phyloP scores from a whole-genome alignment of 1,140 invertebrate species.

The Pemphigus obesinymphae region DNA sequence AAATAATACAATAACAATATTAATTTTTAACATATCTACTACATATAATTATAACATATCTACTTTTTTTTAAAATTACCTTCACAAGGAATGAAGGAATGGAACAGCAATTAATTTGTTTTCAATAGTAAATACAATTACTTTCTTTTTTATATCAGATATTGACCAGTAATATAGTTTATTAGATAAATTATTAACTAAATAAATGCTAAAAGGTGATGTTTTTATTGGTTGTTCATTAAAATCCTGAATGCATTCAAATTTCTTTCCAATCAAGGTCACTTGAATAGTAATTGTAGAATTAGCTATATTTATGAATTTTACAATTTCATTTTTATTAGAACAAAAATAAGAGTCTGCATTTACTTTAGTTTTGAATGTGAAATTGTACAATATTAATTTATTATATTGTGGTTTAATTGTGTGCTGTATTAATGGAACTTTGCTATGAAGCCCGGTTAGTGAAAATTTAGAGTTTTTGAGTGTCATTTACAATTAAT shows the following conservation, averaged over 20 bases:
- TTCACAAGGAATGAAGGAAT: too few relatives aligned
- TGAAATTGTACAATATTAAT: neutral
- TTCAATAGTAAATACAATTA: neutral
- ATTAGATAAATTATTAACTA: neutral
- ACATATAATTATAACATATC: too few relatives aligned
- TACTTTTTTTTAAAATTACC: too few relatives aligned
- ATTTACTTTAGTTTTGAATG: neutral
- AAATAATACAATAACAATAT: too few relatives aligned
- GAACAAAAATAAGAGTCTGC: neutral
- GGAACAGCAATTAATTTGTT: neutral
- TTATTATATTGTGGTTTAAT: neutral
- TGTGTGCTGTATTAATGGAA: neutral
- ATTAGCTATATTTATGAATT: neutral
- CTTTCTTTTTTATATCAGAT: neutral
- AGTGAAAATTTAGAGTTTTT: neutral
- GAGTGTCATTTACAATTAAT: neutral
- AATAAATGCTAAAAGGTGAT: neutral
- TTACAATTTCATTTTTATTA: neutral
- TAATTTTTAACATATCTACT: too few relatives aligned
- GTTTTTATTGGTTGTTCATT: neutral
- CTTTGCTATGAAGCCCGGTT: neutral
- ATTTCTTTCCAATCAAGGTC: neutral
- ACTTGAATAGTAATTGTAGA: neutral
- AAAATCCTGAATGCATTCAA: neutral
- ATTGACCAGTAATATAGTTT: neutral